Conservation (phyloP, 2,113 vertebrate species). For the Varanus komodoensis region DNA sequence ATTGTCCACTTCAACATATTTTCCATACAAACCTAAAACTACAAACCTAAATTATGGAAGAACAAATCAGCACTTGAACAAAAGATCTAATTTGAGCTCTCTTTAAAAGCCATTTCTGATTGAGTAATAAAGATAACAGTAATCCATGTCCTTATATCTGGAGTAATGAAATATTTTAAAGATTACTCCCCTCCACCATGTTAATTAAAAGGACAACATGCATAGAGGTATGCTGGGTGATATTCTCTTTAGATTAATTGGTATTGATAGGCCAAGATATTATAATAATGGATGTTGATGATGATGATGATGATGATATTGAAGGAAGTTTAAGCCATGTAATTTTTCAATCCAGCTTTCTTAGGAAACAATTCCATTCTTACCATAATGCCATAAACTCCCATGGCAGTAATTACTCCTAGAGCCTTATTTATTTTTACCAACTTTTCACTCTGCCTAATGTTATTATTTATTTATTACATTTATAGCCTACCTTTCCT, state of each 20-base stretch:
- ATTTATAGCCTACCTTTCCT: neutral
- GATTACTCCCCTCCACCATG: neutral
- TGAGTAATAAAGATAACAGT: neutral
- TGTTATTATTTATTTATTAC: neutral
- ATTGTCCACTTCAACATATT: neutral
- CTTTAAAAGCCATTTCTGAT: conserved; percentile 24
- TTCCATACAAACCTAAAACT: neutral
- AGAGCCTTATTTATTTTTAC: neutral
- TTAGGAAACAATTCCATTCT: neutral
- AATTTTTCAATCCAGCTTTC: neutral
- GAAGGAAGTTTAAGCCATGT: neutral
- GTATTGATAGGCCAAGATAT: conserved; percentile 12
- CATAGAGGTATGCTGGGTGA: neutral
- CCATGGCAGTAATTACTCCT: neutral
- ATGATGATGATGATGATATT: neutral
- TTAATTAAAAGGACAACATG: conserved; percentile 8
- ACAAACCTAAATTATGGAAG: conserved; percentile 22
- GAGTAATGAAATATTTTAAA: neutral
- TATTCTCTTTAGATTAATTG: conserved; percentile 12
- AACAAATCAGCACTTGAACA: neutral
- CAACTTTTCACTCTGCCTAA: neutral
- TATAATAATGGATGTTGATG: neutral
- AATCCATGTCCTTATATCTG: neutral
- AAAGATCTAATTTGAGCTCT: conserved; percentile 1
- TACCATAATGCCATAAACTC: neutral